Conservation (phyloP, 2,888 invertebrate genomes). For the Scaptomyza reducta region DNA sequence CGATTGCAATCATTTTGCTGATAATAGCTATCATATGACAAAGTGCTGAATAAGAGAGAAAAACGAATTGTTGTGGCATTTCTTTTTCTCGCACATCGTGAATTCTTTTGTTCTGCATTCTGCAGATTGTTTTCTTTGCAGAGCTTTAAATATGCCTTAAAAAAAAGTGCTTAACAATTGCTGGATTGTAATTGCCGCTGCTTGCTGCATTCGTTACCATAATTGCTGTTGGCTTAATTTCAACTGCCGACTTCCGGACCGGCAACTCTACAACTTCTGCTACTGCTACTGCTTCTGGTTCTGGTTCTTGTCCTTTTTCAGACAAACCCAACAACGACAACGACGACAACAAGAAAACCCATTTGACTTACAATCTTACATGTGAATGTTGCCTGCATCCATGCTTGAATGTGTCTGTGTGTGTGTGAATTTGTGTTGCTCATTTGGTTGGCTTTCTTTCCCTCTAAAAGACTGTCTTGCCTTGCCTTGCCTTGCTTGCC, state of each 20-base stretch:
- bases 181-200: slow-evolving; percentile 69
- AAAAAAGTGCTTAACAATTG: slow-evolving; percentile 50
- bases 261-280: slow-evolving; percentile 67
- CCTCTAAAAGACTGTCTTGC: slow-evolving; percentile 23
- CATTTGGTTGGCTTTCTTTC: slow-evolving; percentile 74
- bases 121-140: slow-evolving; percentile 10
- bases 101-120: not conserved
- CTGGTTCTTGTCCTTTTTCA: slow-evolving; percentile 36
- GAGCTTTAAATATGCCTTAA: slow-evolving; percentile 43
- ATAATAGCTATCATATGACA: slow-evolving; percentile 1
- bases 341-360: slow-evolving; percentile 70
- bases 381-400: slow-evolving; percentile 30
- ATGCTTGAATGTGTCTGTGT: slow-evolving; percentile 12
- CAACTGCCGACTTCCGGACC: slow-evolving; percentile 73
- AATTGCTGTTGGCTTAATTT: slow-evolving; percentile 77
- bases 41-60: not conserved
- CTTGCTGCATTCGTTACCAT: slow-evolving; percentile 74
- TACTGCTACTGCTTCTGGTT: slow-evolving; percentile 48
- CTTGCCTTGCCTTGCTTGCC: slow-evolving; percentile 17
- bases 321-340: slow-evolving; percentile 50
- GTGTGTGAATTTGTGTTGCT: slow-evolving; percentile 53
- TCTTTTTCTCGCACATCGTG: not conserved
- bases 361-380: slow-evolving; percentile 71
- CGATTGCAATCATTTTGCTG: slow-evolving; percentile 6
- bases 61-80: not conserved